Base-by-base conservation (phyloP, 2,888 invertebrate genomes). In the Hemithea aestivaria region DNA sequence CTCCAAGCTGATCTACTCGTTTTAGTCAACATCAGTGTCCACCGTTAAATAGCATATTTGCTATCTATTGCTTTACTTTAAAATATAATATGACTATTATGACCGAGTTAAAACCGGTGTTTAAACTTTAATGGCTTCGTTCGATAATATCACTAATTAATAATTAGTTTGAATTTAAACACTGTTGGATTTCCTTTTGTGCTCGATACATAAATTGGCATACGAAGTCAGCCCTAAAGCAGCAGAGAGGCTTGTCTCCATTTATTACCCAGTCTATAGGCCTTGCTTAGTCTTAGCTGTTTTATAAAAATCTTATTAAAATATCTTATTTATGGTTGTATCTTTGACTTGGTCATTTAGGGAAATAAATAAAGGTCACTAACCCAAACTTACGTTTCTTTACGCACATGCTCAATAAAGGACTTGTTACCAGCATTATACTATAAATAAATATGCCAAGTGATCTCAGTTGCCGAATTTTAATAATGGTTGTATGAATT, bases 1-100 rank as follows among this genome's bases (percentile, higher is more conserved):
- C 35, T 27, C 37, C 38, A 45, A 48, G 63, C 61, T 58, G 64
- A 63, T 66, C 62, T 57, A 54, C 54, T 45, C 51, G 52, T 50
- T 59, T 51, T 39, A 23, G 20, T 24, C 28, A 27, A 30, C 34
- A 16, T 7, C 11, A 37, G 28, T 35, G 25, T 33, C 27, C 3
- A 16, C 5, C n/a, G 16, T 25, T 27, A 20, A 29, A 29, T 10
- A 16, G 35, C 30, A 6, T 10, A 38, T 28, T 25, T 35, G 10
- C 33, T 39, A 34, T 36, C 26, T 38, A 29, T 24, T 24, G 10
- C 4, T 11, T 20, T 16, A 36, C 21, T 27, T 25, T 21, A 28
- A 27, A 31, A 22, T 10, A 24, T 30, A 24, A 30, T 16, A 10
- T 25, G 7, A 20, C 16, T 8, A 27, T 20, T 27, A 38, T 29